phyloP scores from a whole-genome alignment of 1,140 invertebrate genomes.

The Oncopodura yosiiana region DNA sequence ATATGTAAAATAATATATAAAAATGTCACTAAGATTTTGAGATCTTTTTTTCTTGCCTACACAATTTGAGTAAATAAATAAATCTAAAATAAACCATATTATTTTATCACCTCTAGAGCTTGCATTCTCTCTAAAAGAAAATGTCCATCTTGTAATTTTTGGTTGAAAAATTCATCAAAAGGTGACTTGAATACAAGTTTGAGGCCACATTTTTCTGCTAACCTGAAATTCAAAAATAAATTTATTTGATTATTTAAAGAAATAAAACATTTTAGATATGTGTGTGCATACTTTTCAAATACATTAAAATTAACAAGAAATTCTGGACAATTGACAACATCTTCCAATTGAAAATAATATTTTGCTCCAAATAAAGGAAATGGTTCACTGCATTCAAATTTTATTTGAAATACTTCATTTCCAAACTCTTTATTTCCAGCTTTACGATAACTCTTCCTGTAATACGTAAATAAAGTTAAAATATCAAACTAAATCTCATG shows the following conservation, averaged over 20 bases:
- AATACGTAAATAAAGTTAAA: background rate
- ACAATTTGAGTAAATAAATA: background rate
- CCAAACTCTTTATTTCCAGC: slow-evolving; percentile 19
- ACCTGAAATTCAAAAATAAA: slow-evolving; percentile 40
- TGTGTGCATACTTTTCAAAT: slow-evolving; percentile 54
- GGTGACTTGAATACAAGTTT: slow-evolving; percentile 60
- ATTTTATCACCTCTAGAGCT: slow-evolving; percentile 53
- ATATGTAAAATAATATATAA: background rate
- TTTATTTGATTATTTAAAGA: slow-evolving; percentile 6
- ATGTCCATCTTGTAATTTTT: slow-evolving; percentile 51
- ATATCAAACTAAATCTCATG: background rate
- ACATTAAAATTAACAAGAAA: slow-evolving; percentile 90
- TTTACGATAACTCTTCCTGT: slow-evolving; percentile 10
- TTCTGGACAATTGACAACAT: slow-evolving; percentile 95
- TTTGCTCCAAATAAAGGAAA: slow-evolving; percentile 88
- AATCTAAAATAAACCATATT: background rate
- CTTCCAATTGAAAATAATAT: slow-evolving; percentile 91
- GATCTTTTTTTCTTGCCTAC: background rate
- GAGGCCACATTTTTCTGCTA: slow-evolving; percentile 71
- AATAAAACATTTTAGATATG: background rate
- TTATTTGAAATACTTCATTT: slow-evolving; percentile 25
- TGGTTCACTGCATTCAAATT: slow-evolving; percentile 43
- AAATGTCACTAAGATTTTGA: background rate
- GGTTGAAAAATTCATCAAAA: slow-evolving; percentile 73
- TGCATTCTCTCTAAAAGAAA: slow-evolving; percentile 63